Percentiles rank a stretch among this genome's conserved stretches.
These are phyloP conservation scores for Boulengeromyrus knoepffleri DNA, from an alignment of 2,113 vertebrate genomes.

Conservation along the genomic window DNA sequence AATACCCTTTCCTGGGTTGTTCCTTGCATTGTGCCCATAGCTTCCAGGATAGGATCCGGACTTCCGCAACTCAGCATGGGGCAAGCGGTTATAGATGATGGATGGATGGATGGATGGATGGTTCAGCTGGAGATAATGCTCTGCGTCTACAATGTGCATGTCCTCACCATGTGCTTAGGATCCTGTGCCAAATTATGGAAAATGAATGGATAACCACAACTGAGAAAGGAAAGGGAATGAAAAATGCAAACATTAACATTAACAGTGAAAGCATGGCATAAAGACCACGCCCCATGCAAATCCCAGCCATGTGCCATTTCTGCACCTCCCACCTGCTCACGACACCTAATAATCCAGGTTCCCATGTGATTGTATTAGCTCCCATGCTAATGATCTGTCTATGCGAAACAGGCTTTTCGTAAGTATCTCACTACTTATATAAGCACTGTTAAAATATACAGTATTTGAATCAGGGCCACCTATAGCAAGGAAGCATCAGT, in stretches of 20 bases:
- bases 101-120: neutral
- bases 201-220: neutral
- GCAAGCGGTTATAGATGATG: neutral
- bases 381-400: neutral
- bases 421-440: neutral
- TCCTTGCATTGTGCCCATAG: neutral
- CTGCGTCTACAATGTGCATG: neutral
- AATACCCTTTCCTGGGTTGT: neutral
- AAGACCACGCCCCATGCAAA: neutral
- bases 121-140: neutral
- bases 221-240: neutral
- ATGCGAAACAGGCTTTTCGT: neutral
- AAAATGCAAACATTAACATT: neutral
- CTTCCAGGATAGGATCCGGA: neutral
- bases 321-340: neutral
- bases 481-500: neutral
- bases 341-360: neutral
- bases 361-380: neutral
- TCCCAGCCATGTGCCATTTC: neutral
- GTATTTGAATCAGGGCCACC: neutral
- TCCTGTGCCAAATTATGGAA: neutral
- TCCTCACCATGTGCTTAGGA: neutral
- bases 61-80: neutral
- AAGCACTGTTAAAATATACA: neutral
- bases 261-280: neutral